Base-by-base conservation (phyloP, 2,113 vertebrate species). In the Epinephelus cyanopodus region DNA sequence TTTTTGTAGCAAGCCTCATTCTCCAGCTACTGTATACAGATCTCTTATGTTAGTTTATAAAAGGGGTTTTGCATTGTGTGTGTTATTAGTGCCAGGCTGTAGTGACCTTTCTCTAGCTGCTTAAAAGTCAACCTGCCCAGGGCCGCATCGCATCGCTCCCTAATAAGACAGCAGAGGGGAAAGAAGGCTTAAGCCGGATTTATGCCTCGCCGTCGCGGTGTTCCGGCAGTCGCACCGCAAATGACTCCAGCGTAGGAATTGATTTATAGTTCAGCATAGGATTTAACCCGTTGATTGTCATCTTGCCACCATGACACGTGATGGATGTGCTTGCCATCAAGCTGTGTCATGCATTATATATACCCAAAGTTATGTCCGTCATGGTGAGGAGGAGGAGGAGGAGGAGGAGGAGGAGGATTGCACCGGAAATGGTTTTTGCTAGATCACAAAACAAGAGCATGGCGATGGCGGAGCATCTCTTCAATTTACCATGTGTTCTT, bases 81-180 rank as follows among this genome's bases (percentile, higher is more conserved):
- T 21, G 13, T 81, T 86, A 39, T 78, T 74, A 52, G 82, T 61
- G 27, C n/a, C 10, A 33, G 45, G 21, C 61, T 37, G 14, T 42
- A 29, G 73, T 82, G 83, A 90, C 90, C 80, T 91, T 89, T 90
- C 77, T 79, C 75, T 18, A 6, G 74, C 77, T 82, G 71, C 60
- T 85, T 85, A 71, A 85, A 88, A 87, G 73, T 78, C 82, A 67
- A 69, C 81, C 73, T 60, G 77, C 89, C 79, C 73, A 68, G 76
- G 83, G 83, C 89, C 19, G 58, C 73, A 62, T 77, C 60, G 11
- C 85, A 37, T 45, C 37, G 23, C 53, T 25, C 57, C 74, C 37
- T 87, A 82, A 82, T 77, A 82, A 77, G 83, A 79, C 81, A 78
- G 84, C 78, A 58, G 79, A 74, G 79, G 52, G 61, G 71, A 56